phyloP scores from a whole-genome alignment of 2,797 vertebrate species.

The Lophotriccus pileatus region DNA sequence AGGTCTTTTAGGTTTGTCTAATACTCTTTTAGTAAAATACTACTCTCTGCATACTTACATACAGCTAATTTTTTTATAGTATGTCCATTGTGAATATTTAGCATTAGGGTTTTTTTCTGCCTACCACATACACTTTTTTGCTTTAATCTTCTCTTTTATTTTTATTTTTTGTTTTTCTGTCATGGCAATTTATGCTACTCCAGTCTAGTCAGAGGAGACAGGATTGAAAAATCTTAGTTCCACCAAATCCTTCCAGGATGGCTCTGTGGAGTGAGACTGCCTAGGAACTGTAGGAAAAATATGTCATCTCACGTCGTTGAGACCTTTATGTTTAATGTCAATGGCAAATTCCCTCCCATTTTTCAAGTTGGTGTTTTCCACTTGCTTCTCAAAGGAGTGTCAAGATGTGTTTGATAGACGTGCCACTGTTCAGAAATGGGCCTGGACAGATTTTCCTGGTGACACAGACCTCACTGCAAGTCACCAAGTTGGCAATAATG shows the following conservation, averaged over 20 bases:
- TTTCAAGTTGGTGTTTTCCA: neutral
- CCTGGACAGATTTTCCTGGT: neutral
- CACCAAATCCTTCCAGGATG: neutral
- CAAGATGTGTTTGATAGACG: neutral
- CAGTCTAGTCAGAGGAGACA: neutral
- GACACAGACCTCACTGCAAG: neutral
- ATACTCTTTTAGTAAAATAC: neutral
- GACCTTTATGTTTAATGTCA: neutral
- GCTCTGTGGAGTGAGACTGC: neutral
- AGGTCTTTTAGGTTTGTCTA: neutral
- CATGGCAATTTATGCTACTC: neutral
- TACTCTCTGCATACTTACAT: neutral
- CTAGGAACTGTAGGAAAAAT: accelerated
- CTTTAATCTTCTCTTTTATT: neutral
- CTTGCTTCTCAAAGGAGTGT: neutral
- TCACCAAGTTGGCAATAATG: neutral
- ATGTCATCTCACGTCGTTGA: neutral
- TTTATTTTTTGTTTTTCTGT: neutral
- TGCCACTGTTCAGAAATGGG: neutral
- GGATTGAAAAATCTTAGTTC: neutral
- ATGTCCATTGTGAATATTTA: neutral
- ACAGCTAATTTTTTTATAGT: neutral
- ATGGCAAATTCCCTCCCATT: neutral
- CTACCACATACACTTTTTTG: neutral
- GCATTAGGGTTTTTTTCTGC: neutral